Conservation (phyloP, 2,113 vertebrate species). For the Synchiropus splendidus region DNA sequence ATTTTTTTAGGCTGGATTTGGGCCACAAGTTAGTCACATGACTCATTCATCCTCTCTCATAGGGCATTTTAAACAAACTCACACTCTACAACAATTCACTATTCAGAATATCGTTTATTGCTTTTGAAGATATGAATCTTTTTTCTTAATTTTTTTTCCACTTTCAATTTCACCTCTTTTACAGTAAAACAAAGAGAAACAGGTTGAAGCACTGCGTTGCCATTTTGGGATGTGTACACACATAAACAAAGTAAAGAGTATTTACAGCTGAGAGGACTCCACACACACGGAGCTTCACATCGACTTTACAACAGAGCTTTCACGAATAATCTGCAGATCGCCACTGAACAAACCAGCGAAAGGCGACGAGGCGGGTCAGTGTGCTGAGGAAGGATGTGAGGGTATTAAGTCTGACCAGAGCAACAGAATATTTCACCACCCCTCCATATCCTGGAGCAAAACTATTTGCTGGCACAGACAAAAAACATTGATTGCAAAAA, state of each 20-base stretch:
- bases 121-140: slow-evolving; percentile 71
- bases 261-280: slow-evolving; percentile 62
- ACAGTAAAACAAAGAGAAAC: slow-evolving; percentile 69
- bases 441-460: slow-evolving; percentile 38
- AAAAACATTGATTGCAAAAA: slow-evolving; percentile 47
- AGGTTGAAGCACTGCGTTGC: slow-evolving; percentile 54
- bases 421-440: slow-evolving; percentile 15
- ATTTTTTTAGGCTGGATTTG: no score
- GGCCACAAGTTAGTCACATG: no score
- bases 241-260: slow-evolving; percentile 65
- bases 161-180: slow-evolving; percentile 60
- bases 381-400: slow-evolving; percentile 13
- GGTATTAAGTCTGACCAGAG: slow-evolving; percentile 15
- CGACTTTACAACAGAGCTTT: slow-evolving; percentile 61
- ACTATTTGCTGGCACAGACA: slow-evolving; percentile 30
- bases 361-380: slow-evolving; percentile 39
- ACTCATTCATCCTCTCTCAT: no score
- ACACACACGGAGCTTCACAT: slow-evolving; percentile 58
- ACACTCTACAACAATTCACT: slow-evolving; percentile 41
- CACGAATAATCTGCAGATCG: slow-evolving; percentile 42
- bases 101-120: slow-evolving; percentile 77
- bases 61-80: slow-evolving; percentile 36
- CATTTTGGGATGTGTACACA: slow-evolving; percentile 57
- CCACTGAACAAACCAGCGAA: slow-evolving; percentile 39
- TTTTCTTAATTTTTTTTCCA: slow-evolving; percentile 27